These are phyloP conservation scores for Drosophila mimica DNA, from an alignment of 2,888 invertebrate species.

Conservation along the genomic window DNA sequence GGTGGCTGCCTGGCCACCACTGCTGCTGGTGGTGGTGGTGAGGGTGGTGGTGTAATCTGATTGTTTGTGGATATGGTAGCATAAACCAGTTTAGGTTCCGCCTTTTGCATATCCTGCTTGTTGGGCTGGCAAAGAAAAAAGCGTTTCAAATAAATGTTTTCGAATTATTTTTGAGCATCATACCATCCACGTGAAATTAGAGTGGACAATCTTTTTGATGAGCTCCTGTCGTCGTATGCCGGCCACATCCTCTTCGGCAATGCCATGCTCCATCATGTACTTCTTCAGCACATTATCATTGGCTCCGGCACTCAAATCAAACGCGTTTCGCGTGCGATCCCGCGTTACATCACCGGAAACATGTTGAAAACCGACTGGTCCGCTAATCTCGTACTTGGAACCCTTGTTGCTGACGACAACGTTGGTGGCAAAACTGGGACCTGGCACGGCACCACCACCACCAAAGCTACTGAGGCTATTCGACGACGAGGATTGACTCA, in stretches of 20 bases:
- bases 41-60: conserved; percentile 59
- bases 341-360: conserved; percentile 79
- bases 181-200: conserved; percentile 81
- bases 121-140: conserved; percentile 56
- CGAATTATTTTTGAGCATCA: not conserved
- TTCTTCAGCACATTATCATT: conserved; percentile 79
- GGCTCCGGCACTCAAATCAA: conserved; percentile 66
- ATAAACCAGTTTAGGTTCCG: conserved; percentile 56
- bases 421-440: conserved; percentile 67
- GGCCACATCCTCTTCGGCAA: conserved; percentile 74
- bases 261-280: conserved; percentile 81
- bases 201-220: conserved; percentile 77
- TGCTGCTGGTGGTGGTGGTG: conserved; percentile 42
- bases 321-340: conserved; percentile 81
- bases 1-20: not conserved
- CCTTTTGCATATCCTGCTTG: conserved; percentile 36
- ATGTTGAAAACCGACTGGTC: conserved; percentile 77
- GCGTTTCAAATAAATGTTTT: not conserved
- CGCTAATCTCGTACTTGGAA: conserved; percentile 77
- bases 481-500: conserved; percentile 69
- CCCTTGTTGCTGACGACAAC: conserved; percentile 73
- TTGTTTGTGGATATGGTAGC: conserved; percentile 74
- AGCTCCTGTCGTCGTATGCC: conserved; percentile 75
- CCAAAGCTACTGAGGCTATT: conserved; percentile 66
- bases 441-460: conserved; percentile 54